Base-by-base conservation (phyloP, 2,113 vertebrate species). In the Sylvietta virens region DNA sequence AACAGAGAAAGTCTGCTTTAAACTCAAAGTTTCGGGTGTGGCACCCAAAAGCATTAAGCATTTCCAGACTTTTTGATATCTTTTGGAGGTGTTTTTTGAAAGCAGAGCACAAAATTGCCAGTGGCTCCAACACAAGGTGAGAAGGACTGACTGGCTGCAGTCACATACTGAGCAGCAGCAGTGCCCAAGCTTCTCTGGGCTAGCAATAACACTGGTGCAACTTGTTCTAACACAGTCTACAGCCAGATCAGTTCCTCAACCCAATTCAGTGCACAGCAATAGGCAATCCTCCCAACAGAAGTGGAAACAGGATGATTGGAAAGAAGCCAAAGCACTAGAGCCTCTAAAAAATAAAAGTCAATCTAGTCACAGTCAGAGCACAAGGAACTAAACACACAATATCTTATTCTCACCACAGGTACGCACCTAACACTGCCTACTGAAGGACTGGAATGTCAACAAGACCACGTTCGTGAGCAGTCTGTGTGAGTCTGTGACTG, bases 391-490 rank as follows among this genome's bases (percentile, higher is more conserved):
- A 71, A 37, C 9, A 73, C 51, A 78, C 60, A 45, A 28, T 9
- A 77, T 19, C 26, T 65, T n/a, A 51, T 20, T 53, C 58, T 65
- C 57, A 65, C 31, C 50, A 77, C 54, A 69, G 42, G 58, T 51
- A 71, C 0, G 0, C 5, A 76, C 84, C 24, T 47, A 78, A 39
- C 28, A 15, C 26, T 10, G 35, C 23, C 51, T 78, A 21, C 39
- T 31, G 47, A 83, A 24, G 39, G 21, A 73, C 45, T 13, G 13
- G 20, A 69, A 77, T 3, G 1, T 31, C 70, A 78, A 57, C 23
- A 48, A 82, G 24, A 40, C 0, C 1, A 42, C 0, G 0, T 9
- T 37, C 23, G 11, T 4, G 13, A 77, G 37, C 23, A 65, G 40
- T 20, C 15, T 51, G 17, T 40, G 28, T 40, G 30, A 51, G 30